These are phyloP conservation scores for Smithornis capensis DNA, from an alignment of 2,113 vertebrate species.

Conservation along the genomic window DNA sequence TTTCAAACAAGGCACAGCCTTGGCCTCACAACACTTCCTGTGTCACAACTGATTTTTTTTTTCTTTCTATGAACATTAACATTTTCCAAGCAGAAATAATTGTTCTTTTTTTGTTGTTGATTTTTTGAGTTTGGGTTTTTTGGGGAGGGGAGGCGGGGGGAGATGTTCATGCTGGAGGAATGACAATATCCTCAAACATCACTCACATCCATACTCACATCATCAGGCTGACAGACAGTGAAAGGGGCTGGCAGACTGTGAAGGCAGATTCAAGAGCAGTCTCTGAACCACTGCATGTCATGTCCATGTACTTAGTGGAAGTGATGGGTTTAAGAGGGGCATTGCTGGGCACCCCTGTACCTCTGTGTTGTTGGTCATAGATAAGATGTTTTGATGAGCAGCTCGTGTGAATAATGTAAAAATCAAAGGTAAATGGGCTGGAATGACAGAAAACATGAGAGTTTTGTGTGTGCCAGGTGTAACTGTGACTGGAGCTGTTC, in stretches of 20 bases:
- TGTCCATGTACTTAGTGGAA: background rate
- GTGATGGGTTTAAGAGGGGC: background rate
- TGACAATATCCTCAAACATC: accelerated
- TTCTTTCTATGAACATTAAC: background rate
- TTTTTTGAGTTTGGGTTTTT: background rate
- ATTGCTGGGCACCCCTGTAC: background rate
- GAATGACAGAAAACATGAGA: background rate
- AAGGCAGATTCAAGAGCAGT: background rate
- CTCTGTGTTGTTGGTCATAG: background rate
- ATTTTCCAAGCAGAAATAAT: background rate
- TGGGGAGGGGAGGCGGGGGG: no score
- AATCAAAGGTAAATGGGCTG: background rate
- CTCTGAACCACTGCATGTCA: accelerated
- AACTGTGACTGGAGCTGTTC: background rate
- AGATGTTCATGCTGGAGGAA: background rate
- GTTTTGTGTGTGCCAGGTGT: background rate
- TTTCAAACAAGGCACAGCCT: background rate
- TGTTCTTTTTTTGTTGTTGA: background rate
- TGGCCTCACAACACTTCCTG: background rate
- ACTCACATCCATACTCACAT: background rate
- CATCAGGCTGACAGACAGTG: background rate
- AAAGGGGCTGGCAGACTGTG: background rate
- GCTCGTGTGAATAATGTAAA: background rate
- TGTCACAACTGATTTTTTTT: background rate
- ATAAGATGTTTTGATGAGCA: background rate